Base-by-base conservation (phyloP, 2,113 vertebrate species). In the Channa maculata region DNA sequence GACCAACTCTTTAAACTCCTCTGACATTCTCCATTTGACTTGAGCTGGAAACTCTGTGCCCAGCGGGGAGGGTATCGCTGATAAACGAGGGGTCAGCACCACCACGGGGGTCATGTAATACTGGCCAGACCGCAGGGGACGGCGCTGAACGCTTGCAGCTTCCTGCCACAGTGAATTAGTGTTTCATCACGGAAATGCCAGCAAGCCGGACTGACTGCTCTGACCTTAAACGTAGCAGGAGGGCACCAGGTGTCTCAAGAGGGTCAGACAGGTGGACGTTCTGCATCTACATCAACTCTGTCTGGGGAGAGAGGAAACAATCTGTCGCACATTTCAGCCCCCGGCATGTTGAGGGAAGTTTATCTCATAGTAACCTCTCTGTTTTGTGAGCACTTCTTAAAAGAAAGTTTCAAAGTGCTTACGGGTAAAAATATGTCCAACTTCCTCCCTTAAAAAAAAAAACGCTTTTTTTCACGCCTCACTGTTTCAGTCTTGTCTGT, bases 51-150 rank as follows among this genome's bases (percentile, higher is more conserved):
- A 45, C 33, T 2, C 53, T 0, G 1, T 5, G 5, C 57, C 77
- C 55, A n/a, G 61, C 8, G 57, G 83, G 74, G 77, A 75, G 87
- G 69, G 66, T 61, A 79, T 61, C 43, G 6, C 67, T 75, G 81
- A 73, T 85, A 86, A 86, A 78, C 37, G 61, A 65, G 69, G 67
- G 86, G 86, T 74, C 82, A 63, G 49, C 6, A 2, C 2, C 33
- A 3, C 63, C 14, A 11, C 1, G 3, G 71, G 66, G 65, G 72
- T 4, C 46, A 14, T 39, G 73, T 49, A 37, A 63, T 36, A 65
- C 57, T 61, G 60, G 43, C 41, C 51, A 4, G 51, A 6, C 69
- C 7, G 3, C 15, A 2, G 67, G 74, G 66, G 71, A 24, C 2
- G 0, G 55, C n/a, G 12, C 50, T 0, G 10, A 66, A 9, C 10